Conservation (phyloP, 30 jellyfish, hydroid and myxozoan genomes). For the Hydractinia symbiolongicarpus region DNA sequence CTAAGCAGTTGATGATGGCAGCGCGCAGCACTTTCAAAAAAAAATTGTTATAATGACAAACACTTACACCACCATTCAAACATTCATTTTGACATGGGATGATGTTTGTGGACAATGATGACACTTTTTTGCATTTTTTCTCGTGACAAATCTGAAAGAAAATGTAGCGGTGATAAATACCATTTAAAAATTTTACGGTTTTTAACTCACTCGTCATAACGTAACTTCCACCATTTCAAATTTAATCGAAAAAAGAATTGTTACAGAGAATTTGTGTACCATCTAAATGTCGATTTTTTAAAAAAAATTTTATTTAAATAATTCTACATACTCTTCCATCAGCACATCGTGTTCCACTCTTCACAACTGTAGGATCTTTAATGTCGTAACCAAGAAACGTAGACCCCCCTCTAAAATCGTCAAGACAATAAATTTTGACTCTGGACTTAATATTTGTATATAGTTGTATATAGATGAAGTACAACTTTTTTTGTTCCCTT, state of each 20-base stretch:
- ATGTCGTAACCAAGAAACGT: constrained; percentile 63
- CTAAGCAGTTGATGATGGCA: neutral
- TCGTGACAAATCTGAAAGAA: constrained; percentile 45
- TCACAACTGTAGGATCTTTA: constrained; percentile 63
- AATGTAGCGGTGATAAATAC: too few relatives aligned
- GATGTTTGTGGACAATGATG: constrained; percentile 40
- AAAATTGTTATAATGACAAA: neutral
- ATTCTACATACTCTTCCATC: constrained; percentile 47
- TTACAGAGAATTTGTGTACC: too few relatives aligned
- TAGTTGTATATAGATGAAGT: too few relatives aligned
- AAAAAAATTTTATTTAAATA: too few relatives aligned
- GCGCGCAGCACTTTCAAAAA: too few relatives aligned
- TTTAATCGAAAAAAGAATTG: too few relatives aligned
- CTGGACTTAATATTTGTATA: neutral
- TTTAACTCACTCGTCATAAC: too few relatives aligned
- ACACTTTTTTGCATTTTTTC: constrained; percentile 43
- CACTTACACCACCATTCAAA: constrained; percentile 58
- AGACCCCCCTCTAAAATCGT: constrained; percentile 20
- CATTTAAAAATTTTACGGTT: too few relatives aligned
- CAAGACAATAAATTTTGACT: neutral
- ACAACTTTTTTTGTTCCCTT: too few relatives aligned
- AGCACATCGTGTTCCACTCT: constrained; percentile 77
- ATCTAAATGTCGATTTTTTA: too few relatives aligned
- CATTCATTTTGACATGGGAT: constrained; percentile 38
- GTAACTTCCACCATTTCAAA: too few relatives aligned